These are phyloP conservation scores for Athalia circularis DNA, from an alignment of 2,888 invertebrate species.

Conservation along the genomic window DNA sequence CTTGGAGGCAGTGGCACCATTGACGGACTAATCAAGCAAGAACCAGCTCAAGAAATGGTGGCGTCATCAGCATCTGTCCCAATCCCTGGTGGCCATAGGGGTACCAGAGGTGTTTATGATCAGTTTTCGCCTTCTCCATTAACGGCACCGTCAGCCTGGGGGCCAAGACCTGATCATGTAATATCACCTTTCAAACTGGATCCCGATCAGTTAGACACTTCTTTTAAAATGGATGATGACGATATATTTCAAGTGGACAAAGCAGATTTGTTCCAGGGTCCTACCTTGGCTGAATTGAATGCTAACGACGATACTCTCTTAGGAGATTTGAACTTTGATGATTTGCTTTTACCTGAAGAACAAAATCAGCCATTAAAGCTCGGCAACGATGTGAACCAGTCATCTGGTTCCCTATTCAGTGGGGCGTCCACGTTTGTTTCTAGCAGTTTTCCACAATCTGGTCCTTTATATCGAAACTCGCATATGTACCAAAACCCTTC, in stretches of 20 bases:
- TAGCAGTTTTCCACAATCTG: constrained; percentile 70
- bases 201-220: constrained; percentile 65
- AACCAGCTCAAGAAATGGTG: constrained; percentile 64
- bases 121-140: constrained; percentile 71
- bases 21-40: constrained; percentile 66
- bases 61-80: constrained; percentile 71
- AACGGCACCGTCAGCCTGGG: constrained; percentile 69
- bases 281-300: constrained; percentile 90
- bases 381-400: constrained; percentile 54
- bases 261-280: constrained; percentile 88
- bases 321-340: constrained; percentile 91
- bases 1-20: constrained; percentile 58
- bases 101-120: constrained; percentile 66
- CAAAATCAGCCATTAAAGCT: constrained; percentile 66
- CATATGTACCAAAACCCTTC: constrained; percentile 34
- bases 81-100: constrained; percentile 70
- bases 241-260: constrained; percentile 94
- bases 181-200: constrained; percentile 68
- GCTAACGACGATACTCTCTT: constrained; percentile 89
- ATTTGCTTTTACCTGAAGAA: constrained; percentile 85
- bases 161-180: constrained; percentile 75
- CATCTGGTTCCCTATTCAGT: constrained; percentile 59
- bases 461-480: constrained; percentile 59
- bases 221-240: constrained; percentile 90
- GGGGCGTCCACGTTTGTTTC: constrained; percentile 61